phyloP scores from a whole-genome alignment of 2,113 vertebrate genomes.

The Prietella phreatophila region DNA sequence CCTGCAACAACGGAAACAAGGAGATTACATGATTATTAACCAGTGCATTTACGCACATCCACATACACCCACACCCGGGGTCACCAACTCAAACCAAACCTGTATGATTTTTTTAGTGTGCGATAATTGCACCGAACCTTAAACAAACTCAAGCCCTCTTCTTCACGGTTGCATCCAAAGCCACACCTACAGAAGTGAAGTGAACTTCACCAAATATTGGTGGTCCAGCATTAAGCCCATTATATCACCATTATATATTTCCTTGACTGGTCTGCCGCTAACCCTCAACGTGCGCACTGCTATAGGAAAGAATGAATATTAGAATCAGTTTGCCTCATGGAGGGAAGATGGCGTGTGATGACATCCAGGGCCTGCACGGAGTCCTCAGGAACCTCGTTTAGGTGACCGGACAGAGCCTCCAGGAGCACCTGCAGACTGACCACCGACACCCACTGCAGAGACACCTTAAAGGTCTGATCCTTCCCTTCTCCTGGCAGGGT shows the following conservation, averaged over 20 bases:
- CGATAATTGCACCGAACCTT: neutral
- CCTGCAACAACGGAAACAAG: constrained; percentile 63
- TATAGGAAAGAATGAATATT: neutral
- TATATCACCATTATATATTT: neutral
- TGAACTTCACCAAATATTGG: neutral
- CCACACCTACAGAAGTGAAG: neutral
- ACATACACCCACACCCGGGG: neutral
- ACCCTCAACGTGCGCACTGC: neutral
- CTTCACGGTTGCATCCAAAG: neutral
- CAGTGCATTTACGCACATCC: neutral
- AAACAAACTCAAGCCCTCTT: neutral
- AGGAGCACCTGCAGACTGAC: constrained; percentile 96
- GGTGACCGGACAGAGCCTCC: constrained; percentile 92
- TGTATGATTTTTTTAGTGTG: neutral
- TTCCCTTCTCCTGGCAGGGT: constrained; percentile 97
- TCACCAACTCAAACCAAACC: neutral
- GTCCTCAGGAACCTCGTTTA: constrained; percentile 96
- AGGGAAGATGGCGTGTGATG: constrained; percentile 95
- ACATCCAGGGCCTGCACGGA: constrained; percentile 97
- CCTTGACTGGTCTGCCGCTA: neutral
- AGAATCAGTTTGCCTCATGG: constrained; percentile 83
- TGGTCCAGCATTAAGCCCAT: neutral
- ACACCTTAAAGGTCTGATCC: constrained; percentile 98
- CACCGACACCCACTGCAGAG: constrained; percentile 97
- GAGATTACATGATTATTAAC: neutral